Percentiles rank a stretch among this genome's conserved stretches.
phyloP scores from a whole-genome alignment of 2,797 vertebrate genomes.

The Aphelocoma californica region DNA sequence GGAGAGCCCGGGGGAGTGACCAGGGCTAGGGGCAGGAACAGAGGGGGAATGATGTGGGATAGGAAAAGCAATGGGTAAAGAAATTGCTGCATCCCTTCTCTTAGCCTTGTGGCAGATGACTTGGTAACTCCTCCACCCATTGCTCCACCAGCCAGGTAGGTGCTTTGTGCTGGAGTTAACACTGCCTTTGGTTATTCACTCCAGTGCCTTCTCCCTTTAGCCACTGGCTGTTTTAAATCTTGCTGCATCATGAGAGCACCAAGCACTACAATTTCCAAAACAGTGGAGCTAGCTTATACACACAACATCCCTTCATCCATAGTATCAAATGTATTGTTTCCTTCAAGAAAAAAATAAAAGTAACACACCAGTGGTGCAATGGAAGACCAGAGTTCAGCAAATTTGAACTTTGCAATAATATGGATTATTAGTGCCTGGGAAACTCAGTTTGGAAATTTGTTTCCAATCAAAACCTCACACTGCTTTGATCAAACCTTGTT shows the following conservation, averaged over 20 bases:
- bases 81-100: not conserved
- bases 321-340: not conserved
- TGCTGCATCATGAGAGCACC: not conserved
- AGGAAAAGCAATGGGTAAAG: too few relatives aligned
- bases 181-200: not conserved
- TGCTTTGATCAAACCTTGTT: not conserved
- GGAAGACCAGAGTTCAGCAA: not conserved
- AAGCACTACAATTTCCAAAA: not conserved
- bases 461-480: not conserved
- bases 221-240: not conserved
- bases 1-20: too few relatives aligned
- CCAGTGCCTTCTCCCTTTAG: not conserved
- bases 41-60: too few relatives aligned
- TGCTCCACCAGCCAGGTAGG: not conserved
- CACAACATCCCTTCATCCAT: rapidly evolving
- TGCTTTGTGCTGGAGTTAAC: not conserved
- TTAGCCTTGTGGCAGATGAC: not conserved
- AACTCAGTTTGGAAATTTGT: not conserved
- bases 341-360: not conserved
- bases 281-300: not conserved
- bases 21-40: too few relatives aligned
- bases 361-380: not conserved
- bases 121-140: not conserved
- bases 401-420: not conserved
- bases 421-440: not conserved